Base-by-base conservation (phyloP, 2,113 vertebrate genomes). In the Lophura nycthemera region DNA sequence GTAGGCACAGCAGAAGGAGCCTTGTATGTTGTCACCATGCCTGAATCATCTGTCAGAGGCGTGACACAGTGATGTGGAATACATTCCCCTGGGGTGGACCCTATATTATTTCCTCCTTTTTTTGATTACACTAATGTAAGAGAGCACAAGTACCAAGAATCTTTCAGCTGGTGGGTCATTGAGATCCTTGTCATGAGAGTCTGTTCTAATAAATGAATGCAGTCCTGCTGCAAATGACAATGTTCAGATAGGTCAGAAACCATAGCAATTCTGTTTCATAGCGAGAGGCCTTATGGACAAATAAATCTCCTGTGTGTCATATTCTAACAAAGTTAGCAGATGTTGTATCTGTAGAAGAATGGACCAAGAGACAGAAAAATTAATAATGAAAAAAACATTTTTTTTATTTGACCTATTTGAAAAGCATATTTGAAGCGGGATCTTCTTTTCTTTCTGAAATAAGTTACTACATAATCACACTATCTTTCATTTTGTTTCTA, bases 291-390 rank as follows among this genome's bases (percentile, higher is more conserved):
- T 61, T 88, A 69, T 2, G 7, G 71, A 57, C 8, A 90, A 90
- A 88, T 80, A 92, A 83, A 59, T 85, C 24, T 94, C 27, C 83
- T 82, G 29, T 20, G 30, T 5, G 8, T 81, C 21, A 18, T 48
- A 45, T 24, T 32, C 70, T 88, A 86, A 86, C 64, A 93, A 80
- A 95, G 47, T 56, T 56, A 90, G 69, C 84, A 90, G 88, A 54
- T 96, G 75, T 82, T 96, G 77, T n/a, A 50, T 74, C 85, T 89
- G 69, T 83, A 73, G 84, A 83, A 88, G 48, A 77, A 22, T 66
- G 32, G 63, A 80, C 83, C 70, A 90, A 83, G 56, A 88, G 47
- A 36, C n/a, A 56, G 50, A 87, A 93, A 54, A 79, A 88, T 88
- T 89, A 92, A 83, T 95, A 85, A 27, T 83, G 22, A 45, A 63